A percentile compares a stretch with the other conserved stretches of the same genome.
phyloP scores from a whole-genome alignment of 2,113 vertebrate genomes.

The Chloebia gouldiae region DNA sequence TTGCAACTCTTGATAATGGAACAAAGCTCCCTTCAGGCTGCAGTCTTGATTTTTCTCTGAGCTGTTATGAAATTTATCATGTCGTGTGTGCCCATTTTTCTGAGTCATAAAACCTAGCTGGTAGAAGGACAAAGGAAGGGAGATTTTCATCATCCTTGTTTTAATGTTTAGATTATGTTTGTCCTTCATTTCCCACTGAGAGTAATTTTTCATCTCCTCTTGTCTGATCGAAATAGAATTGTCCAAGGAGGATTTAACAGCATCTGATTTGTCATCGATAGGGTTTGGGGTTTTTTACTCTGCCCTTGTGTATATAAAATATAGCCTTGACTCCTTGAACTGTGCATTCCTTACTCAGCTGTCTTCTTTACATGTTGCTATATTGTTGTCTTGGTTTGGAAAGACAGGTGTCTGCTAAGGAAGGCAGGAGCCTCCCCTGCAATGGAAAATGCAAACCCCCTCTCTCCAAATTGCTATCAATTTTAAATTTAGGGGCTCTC shows the following conservation, averaged over 20 bases:
- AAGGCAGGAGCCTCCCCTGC: too few species aligned
- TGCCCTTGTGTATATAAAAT: background rate
- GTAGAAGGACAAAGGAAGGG: background rate
- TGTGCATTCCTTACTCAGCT: background rate
- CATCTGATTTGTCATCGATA: background rate
- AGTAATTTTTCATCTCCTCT: slow-evolving; percentile 44
- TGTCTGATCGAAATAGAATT: slow-evolving; percentile 11
- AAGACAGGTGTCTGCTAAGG: too few species aligned
- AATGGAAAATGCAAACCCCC: too few species aligned
- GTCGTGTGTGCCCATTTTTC: background rate
- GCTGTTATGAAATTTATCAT: background rate
- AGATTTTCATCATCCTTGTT: slow-evolving; percentile 23
- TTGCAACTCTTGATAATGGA: background rate
- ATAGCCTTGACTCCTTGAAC: background rate
- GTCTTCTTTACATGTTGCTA: background rate
- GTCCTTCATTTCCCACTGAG: slow-evolving; percentile 7
- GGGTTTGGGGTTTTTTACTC: background rate
- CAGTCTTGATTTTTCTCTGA: background rate
- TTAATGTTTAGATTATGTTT: slow-evolving; percentile 17
- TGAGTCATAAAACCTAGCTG: background rate
- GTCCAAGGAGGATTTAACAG: background rate
- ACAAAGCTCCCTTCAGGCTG: background rate
- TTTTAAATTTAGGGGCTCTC: too few species aligned
- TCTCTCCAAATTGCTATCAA: too few species aligned
- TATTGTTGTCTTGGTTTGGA: background rate